Base-by-base conservation (phyloP, 1,140 invertebrate species). In the Nixonia krombeini region DNA sequence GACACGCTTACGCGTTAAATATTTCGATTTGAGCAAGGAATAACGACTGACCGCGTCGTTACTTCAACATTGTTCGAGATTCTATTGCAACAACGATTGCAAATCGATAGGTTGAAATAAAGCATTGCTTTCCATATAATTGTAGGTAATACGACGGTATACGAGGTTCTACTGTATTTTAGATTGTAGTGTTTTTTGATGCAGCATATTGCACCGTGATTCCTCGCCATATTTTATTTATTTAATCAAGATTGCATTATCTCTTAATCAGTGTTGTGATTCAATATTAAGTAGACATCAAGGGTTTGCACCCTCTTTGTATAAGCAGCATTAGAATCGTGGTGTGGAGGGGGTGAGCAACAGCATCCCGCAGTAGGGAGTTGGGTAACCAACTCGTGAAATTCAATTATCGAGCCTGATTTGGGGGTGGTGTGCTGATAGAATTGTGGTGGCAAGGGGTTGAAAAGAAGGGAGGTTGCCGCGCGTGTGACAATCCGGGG, bases 371-470 rank as follows among this genome's bases (percentile, higher is more conserved):
- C 62, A 68, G 68, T 69, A 69, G 72, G 79, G 78, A 74, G 79
- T 78, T 75, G 81, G 83, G 74, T 83, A 84, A 84, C 81, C 81
- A 85, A 82, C 79, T 85, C 76, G 81, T 85, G 81, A 84, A 84
- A 84, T 85, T 84, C 82, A 85, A 85, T 85, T 85, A 83, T 78
- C 79, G 77, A 79, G 80, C 77, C 75, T 76, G 76, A 76, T 71
- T 71, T 66, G 74, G 76, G 78, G 75, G 75, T 73, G 58, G 70
- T 49, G 70, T 49, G 57, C 69, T 57, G 62, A 68, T 61, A 67
- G 69, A 29, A 69, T 65, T 67, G 64, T 47, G 50, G 67, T 52
- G 52, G 53, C 45, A 66, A 57, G 65, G 57, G 71, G 65, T 68
- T 61, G 61, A 47, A 69, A 64, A 65, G 67, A 67, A 58, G 42